A percentile compares a stretch with the other conserved stretches of the same genome.
These are phyloP conservation scores for Hippocampus zosterae DNA, from an alignment of 2,113 vertebrate species.

Conservation along the genomic window DNA sequence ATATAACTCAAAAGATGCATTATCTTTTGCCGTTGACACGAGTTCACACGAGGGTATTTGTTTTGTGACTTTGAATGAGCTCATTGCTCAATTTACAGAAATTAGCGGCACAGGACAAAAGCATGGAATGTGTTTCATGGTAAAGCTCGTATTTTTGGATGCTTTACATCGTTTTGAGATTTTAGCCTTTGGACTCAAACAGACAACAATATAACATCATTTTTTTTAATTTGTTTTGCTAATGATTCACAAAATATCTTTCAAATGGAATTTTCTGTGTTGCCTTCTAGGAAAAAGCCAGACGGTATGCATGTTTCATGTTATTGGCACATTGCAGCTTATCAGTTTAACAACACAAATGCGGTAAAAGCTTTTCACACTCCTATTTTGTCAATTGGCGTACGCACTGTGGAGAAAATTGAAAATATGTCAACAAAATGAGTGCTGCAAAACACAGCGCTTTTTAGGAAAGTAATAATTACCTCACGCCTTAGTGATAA, in stretches of 20 bases:
- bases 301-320: background rate
- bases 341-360: slow-evolving; percentile 5
- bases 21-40: background rate
- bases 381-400: slow-evolving; percentile 4
- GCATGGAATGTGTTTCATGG: background rate
- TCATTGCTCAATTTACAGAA: background rate
- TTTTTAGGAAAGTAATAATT: slow-evolving; percentile 4
- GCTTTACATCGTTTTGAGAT: background rate
- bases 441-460: background rate
- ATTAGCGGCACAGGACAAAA: background rate
- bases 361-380: background rate
- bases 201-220: background rate
- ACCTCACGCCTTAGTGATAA: background rate
- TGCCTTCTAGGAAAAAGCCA: background rate
- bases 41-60: background rate
- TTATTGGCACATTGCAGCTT: background rate
- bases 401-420: background rate
- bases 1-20: background rate
- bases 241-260: background rate
- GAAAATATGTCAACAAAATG: slow-evolving; percentile 12
- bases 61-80: background rate
- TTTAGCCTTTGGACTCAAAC: background rate
- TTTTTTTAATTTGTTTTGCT: background rate
- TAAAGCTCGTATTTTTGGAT: background rate
- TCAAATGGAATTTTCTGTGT: background rate